Evolutionary conservation across 2,113 vertebrate genomes (phyloP).

Genomic region (Orthochromis indermauri): DNA sequence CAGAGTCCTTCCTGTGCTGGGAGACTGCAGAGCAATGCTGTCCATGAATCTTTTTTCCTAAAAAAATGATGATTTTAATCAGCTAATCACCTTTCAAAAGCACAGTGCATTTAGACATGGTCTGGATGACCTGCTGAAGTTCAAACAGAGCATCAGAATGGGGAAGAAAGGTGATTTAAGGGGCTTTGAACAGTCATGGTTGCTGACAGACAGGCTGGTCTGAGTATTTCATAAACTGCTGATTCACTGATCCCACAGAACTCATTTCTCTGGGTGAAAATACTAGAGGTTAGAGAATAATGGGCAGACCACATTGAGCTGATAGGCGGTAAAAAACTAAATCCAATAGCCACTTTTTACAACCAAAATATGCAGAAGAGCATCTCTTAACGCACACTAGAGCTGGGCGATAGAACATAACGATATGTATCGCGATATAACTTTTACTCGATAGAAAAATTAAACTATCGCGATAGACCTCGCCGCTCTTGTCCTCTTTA

Average conservation of each 20-base stretch:
- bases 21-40: not conserved
- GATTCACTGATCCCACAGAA: not conserved
- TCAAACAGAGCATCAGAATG: not conserved
- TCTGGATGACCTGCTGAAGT: not conserved
- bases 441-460: too few species aligned
- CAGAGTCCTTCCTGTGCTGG: not conserved
- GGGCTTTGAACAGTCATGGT: not conserved
- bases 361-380: not conserved
- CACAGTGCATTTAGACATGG: not conserved
- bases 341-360: not conserved
- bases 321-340: accelerated
- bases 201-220: not conserved
- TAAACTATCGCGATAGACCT: too few species aligned
- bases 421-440: too few species aligned
- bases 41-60: not conserved
- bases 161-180: not conserved
- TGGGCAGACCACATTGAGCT: not conserved
- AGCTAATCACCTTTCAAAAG: not conserved
- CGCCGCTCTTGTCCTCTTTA: too few species aligned
- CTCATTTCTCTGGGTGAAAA: not conserved
- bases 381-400: not conserved
- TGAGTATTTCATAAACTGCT: not conserved
- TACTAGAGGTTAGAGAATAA: accelerated
- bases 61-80: not conserved
- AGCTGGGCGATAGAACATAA: too few species aligned